Base-by-base conservation (phyloP, 2,888 invertebrate genomes). In the Mythimna pallens region DNA sequence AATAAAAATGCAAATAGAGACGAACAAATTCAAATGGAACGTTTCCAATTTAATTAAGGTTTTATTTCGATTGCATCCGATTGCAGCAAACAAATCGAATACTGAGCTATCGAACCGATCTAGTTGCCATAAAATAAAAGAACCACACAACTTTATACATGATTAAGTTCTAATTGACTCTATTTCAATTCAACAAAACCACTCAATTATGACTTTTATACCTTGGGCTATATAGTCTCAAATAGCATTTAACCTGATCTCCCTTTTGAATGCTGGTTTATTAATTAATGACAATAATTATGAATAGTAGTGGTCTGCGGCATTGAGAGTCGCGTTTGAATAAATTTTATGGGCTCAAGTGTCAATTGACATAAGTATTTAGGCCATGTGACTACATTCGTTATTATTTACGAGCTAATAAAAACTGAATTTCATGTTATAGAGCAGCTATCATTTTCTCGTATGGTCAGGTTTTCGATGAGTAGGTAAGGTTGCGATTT, bases 311-410 rank as follows among this genome's bases (percentile, higher is more conserved):
- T 87, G 76, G 70, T 80, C 72, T 68, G 84, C 87, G 86, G 86
- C 90, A 90, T 89, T 90, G 87, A 83, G 72, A 70, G 73, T 83
- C 82, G 84, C 82, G 82, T 86, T 83, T 81, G 88, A 90, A 91
- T 89, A 88, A 84, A 88, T 89, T 92, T 91, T 88, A 91, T 84
- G 89, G 78, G 87, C 85, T 88, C 90, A 87, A 88, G 90, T 92
- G 91, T 92, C 94, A 94, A 94, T 92, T 93, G 92, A 87, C 84
- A 34, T 83, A 90, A 89, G 87, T 91, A 94, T 94, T 91, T 90
- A 86, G 94, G 93, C 89, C 94, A 90, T 74, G 82, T 65, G 86
- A 83, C 82, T 81, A 73, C 66, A 59, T 36, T 69, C 61, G 52
- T 61, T 67, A 73, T 73, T 72, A 82, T 82, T 81, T 81, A 81